Evolutionary conservation across 2,888 invertebrate species (phyloP), one percentile per base, ranked within the genome.

Genomic region (Iphiclides podalirius): DNA sequence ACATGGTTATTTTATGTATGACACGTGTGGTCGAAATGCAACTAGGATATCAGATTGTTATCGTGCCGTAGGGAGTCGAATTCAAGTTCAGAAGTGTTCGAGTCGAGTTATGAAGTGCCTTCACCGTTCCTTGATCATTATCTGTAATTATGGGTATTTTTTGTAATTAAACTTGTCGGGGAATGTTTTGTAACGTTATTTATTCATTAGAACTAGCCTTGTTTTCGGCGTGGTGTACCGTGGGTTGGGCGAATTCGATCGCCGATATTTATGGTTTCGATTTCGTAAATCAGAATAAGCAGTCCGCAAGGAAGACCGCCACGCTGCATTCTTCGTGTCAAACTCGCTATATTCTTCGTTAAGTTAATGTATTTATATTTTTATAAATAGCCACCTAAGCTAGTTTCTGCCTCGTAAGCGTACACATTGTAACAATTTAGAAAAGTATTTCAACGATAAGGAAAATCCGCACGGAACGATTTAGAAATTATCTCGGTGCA

Each of bases 1-100:
- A 81, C 75, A 78, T 62, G 75, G 72, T 66, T 74, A 78, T 81
- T 80, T 79, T 79, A 72, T 72, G 68, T 76, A 75, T 70, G 76
- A 78, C 74, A 79, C 67, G 76, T 76, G 68, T 66, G 61, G 71
- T 73, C 75, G 72, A 73, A 76, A 77, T 78, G 77, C 76, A 77
- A 85, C 82, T 81, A 84, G 84, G 83, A 85, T 85, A 84, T 79
- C 61, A 81, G 84, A 86, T 85, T 66, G 55, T 67, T 74, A 85
- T 86, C 85, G 60, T 59, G 58, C 52, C 34, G 37, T 49, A 60
- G 48, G 70, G 71, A 70, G 73, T 77, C 73, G 67, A 70, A 77
- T 74, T 75, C 72, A 72, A 76, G 72, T 75, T 69, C 68, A 69
- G 47, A 51, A 58, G 55, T 54, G 54, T 54, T 43, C 36, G 37